Percentiles rank a stretch among this genome's conserved stretches.
phyloP scores from a whole-genome alignment of 2,113 vertebrate genomes.

The Polypterus senegalus region DNA sequence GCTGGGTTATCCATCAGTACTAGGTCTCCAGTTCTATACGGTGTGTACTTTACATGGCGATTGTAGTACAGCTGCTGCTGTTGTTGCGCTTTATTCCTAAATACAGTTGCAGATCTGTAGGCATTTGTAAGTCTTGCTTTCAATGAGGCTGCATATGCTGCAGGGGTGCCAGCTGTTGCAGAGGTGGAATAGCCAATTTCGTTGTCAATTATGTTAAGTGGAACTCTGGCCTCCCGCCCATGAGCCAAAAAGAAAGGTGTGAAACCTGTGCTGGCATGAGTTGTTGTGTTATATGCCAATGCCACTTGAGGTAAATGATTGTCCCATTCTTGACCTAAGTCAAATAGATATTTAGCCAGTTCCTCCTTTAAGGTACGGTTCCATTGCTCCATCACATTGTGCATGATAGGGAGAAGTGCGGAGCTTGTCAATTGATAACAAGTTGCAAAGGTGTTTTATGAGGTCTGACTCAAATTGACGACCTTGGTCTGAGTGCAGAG shows the following conservation, averaged over 20 bases:
- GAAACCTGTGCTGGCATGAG: constrained; percentile 8
- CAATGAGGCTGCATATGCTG: constrained; percentile 1
- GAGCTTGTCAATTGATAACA: constrained; percentile 6
- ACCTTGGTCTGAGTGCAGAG: constrained; percentile 2
- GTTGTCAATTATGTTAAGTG: constrained; percentile 2
- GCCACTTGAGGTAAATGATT: constrained; percentile 11
- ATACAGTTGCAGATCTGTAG: not conserved
- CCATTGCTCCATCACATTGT: constrained; percentile 5
- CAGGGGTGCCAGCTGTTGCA: not conserved
- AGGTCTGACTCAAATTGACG: constrained; percentile 5
- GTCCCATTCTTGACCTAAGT: constrained; percentile 11
- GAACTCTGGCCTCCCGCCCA: constrained; percentile 9
- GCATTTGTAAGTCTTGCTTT: not conserved
- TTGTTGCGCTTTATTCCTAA: not conserved
- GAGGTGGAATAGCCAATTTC: not conserved
- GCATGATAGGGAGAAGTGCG: constrained; percentile 11
- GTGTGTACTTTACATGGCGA: not conserved
- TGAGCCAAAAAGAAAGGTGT: constrained; percentile 15
- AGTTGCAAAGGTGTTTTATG: constrained; percentile 9
- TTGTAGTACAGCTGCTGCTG: not conserved
- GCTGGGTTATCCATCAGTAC: not conserved
- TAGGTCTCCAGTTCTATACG: not conserved
- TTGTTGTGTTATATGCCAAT: constrained; percentile 15
- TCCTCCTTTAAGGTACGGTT: constrained; percentile 12
- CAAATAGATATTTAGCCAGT: constrained; percentile 11